Conservation (phyloP, 2,797 vertebrate genomes). For the Brotogeris chrysoptera region DNA sequence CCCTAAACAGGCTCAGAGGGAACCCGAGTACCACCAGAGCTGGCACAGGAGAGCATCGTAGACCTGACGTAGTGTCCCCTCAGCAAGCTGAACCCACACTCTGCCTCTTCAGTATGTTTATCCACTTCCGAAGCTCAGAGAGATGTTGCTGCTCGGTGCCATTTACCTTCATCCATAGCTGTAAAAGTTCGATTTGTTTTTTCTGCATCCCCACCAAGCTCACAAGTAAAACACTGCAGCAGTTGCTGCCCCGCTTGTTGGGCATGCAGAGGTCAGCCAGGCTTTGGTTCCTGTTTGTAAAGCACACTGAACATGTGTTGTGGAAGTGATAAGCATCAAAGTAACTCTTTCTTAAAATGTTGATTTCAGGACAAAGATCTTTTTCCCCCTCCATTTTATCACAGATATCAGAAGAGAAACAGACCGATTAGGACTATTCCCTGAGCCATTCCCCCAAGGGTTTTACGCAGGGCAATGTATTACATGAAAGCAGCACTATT, state of each 20-base stretch:
- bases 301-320: background rate
- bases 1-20: background rate
- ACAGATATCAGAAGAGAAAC: background rate
- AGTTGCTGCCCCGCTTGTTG: accelerated
- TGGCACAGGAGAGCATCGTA: background rate
- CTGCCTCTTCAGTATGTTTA: background rate
- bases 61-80: background rate
- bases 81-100: background rate
- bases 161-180: background rate
- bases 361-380: background rate
- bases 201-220: background rate
- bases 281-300: background rate
- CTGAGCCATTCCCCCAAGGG: background rate
- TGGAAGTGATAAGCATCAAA: background rate
- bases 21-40: background rate
- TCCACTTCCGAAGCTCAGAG: background rate
- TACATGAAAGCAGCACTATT: background rate
- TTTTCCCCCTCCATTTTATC: background rate
- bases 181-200: background rate
- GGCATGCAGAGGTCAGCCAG: background rate
- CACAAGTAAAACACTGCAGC: background rate
- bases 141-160: background rate
- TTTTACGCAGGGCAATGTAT: background rate
- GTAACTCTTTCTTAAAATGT: background rate
- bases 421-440: background rate